phyloP scores from a whole-genome alignment of 2,797 vertebrate species.

The Peromyscus attwateri region DNA sequence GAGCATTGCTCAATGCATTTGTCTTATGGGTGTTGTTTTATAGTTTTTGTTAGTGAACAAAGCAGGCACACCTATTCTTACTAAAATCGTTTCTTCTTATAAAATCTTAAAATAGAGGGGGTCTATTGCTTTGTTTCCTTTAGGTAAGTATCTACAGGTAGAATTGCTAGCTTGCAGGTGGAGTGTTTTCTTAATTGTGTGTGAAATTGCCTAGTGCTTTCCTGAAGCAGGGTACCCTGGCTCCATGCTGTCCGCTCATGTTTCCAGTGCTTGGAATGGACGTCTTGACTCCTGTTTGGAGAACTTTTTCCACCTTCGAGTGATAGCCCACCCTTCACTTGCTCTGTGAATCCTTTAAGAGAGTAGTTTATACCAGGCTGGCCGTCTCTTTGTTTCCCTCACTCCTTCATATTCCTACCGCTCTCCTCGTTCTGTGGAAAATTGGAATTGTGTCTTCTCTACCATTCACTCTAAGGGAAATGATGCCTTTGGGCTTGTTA shows the following conservation, averaged over 20 bases:
- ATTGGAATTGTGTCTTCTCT: background rate
- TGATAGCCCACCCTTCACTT: background rate
- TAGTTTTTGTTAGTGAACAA: constrained; percentile 45
- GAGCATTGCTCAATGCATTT: constrained; percentile 12
- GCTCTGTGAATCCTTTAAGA: constrained; percentile 1
- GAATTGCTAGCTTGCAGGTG: background rate
- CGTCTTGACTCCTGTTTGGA: background rate
- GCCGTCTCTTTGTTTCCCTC: background rate
- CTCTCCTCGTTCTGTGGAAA: background rate
- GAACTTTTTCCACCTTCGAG: constrained; percentile 37
- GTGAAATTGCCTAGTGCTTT: background rate
- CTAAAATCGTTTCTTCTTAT: background rate
- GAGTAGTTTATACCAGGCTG: background rate
- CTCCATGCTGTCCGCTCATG: background rate
- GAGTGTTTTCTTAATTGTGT: background rate
- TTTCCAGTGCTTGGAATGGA: background rate
- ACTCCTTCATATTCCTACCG: background rate
- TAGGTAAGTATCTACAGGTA: background rate
- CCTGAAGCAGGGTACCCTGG: background rate
- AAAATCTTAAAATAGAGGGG: background rate
- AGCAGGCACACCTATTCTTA: background rate
- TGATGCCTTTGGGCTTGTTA: background rate
- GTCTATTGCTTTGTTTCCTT: background rate
- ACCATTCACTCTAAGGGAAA: constrained; percentile 2
- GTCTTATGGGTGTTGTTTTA: background rate